Evolutionary conservation across 2,797 vertebrate species (phyloP).

Genomic region (Chaetodon trifasciatus): DNA sequence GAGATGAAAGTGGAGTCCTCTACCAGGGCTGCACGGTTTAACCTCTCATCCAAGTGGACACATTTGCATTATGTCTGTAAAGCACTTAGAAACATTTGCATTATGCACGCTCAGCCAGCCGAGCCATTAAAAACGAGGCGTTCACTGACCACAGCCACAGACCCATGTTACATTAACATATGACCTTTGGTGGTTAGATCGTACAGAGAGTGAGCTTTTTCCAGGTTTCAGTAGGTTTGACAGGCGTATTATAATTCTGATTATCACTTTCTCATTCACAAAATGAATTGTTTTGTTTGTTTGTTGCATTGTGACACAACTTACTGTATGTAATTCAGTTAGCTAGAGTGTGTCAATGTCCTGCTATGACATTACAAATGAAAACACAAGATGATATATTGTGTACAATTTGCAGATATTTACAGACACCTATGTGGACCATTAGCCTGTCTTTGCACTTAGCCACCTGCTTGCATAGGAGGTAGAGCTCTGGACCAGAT

Average conservation of each 20-base stretch:
- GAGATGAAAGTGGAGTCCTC: too few relatives aligned
- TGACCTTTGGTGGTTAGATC: neutral
- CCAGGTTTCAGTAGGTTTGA: neutral
- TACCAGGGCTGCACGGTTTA: conserved; percentile 11
- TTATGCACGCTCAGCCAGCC: neutral
- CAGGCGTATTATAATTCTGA: too few relatives aligned
- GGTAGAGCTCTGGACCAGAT: conserved; percentile 95
- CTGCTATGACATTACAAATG: neutral
- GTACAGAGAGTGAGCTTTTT: neutral
- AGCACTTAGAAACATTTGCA: neutral
- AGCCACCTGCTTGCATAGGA: conserved; percentile 69
- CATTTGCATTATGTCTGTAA: too few relatives aligned
- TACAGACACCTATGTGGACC: neutral
- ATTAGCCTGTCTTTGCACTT: conserved; percentile 87
- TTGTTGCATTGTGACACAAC: too few relatives aligned
- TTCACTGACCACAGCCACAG: conserved; percentile 4
- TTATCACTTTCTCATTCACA: too few relatives aligned
- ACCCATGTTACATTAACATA: neutral
- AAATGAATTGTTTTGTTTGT: too few relatives aligned
- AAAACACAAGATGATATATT: neutral
- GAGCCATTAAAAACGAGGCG: neutral
- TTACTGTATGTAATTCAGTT: too few relatives aligned
- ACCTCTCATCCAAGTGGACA: neutral
- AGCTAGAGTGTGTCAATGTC: too few relatives aligned
- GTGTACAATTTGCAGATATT: neutral